Evolutionary conservation across 2,888 invertebrate species (phyloP), one percentile per base, ranked within the genome.

Genomic region (Anoplius nigerrimus): DNA sequence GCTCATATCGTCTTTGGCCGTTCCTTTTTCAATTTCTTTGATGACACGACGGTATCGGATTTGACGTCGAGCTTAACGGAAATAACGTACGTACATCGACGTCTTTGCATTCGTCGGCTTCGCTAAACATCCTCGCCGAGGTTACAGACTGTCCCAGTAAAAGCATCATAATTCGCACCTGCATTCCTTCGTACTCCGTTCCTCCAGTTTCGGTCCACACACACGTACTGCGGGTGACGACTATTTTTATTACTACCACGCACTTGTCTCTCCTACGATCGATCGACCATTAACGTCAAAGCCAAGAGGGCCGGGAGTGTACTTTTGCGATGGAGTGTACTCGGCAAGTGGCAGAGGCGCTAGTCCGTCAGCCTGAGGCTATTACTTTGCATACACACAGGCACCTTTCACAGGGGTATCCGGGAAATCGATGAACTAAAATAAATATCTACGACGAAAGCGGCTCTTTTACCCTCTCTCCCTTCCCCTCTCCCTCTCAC

Each of bases 231-330:
- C 24, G 34, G 11, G 6, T 34, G 34, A 34, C 34, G 79, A 78
- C 78, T 78, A 78, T 78, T 78, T 78, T 78, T 78, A 79, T 66
- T 69, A 75, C 51, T 53, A 62, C 73, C 73, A 76, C 76, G 78
- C 77, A 78, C 73, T 78, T 75, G 73, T 76, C 78, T 76, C 69
- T 42, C 55, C 69, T 13, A 45, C 76, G 78, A 78, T 78, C 77
- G 77, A 78, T 78, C 79, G 78, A 79, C 76, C 78, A 79, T 78
- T 78, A 78, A 79, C 79, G 78, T 78, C 78, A 78, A 78, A 78
- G 79, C 78, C 62, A 71, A 59, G 67, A 52, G 13, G 55, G 16
- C 42, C 54, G 58, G 54, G 13, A 55, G 16, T 22, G 60, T 42
- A 81, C 66, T 80, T 79, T 81, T 80, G 73, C 71, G 70, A 74